A percentile compares a stretch with the other conserved stretches of the same genome.
Evolutionary conservation across 2,113 vertebrate genomes (phyloP).

Genomic region (Petroica traversi): DNA sequence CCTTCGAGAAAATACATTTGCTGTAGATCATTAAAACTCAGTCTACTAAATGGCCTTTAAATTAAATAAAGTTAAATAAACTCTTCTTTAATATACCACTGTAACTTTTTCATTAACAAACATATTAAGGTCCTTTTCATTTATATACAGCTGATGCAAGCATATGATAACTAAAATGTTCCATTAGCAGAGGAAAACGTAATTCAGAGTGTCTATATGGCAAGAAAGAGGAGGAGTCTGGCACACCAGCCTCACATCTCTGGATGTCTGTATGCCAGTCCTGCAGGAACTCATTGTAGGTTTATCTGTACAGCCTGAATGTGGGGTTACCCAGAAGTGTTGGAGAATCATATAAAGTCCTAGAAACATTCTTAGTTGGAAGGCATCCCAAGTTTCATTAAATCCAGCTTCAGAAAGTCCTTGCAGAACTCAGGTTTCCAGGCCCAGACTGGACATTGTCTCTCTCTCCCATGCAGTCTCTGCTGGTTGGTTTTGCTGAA

Average conservation of each 20-base stretch:
- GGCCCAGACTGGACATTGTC: background rate
- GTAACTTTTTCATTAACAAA: constrained; percentile 63
- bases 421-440: background rate
- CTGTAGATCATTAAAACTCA: constrained; percentile 41
- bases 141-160: constrained; percentile 46
- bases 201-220: background rate
- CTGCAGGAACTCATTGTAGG: accelerated
- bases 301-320: background rate
- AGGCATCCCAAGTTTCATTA: background rate
- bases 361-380: background rate
- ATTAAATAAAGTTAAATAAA: constrained; percentile 67
- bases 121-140: constrained; percentile 45
- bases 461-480: background rate
- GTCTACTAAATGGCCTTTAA: constrained; percentile 51
- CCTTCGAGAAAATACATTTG: constrained; percentile 23
- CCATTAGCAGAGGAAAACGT: background rate
- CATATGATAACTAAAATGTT: background rate
- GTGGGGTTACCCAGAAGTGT: background rate
- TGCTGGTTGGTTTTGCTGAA: background rate
- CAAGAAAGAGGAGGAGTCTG: background rate
- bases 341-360: background rate
- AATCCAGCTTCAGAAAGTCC: background rate
- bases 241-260: too few species aligned
- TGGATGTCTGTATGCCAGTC: background rate
- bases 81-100: constrained; percentile 37